These are phyloP conservation scores for Rhinatrema bivittatum DNA, from an alignment of 2,797 vertebrate genomes.

Conservation along the genomic window DNA sequence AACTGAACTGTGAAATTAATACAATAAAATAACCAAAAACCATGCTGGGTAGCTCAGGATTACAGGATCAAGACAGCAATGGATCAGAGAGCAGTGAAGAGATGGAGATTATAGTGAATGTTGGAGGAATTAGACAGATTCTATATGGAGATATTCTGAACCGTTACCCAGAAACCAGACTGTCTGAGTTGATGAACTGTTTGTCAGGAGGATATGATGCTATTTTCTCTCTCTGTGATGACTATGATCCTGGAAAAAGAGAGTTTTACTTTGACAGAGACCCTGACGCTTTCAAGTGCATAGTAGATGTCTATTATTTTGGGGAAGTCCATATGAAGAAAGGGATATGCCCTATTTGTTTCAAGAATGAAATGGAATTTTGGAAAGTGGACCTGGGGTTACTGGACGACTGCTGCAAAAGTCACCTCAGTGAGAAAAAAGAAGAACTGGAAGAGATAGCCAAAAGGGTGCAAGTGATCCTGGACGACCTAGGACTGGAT, in stretches of 20 bases:
- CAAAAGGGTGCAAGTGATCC: constrained; percentile 77
- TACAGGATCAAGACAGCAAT: constrained; percentile 58
- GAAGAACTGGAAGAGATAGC: constrained; percentile 90
- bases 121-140: constrained; percentile 82
- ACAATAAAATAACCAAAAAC: too few relatives aligned
- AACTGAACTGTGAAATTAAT: too few relatives aligned
- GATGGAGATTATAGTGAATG: constrained; percentile 80
- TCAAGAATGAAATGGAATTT: constrained; percentile 95
- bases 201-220: constrained; percentile 66
- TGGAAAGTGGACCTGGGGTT: constrained; percentile 88
- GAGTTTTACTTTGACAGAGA: constrained; percentile 97
- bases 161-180: constrained; percentile 83
- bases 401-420: constrained; percentile 89
- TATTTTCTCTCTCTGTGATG: constrained; percentile 85
- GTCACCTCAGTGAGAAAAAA: constrained; percentile 82
- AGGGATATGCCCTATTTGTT: constrained; percentile 93
- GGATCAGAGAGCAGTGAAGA: constrained; percentile 60
- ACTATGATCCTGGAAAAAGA: constrained; percentile 80
- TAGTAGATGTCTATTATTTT: constrained; percentile 87
- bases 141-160: constrained; percentile 77
- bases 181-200: constrained; percentile 80
- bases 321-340: constrained; percentile 92
- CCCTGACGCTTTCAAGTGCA: constrained; percentile 91
- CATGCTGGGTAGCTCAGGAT: constrained; percentile 69
- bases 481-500: constrained; percentile 84